Conservation (phyloP, 2,797 vertebrate species). For the Adelosebastes latens region DNA sequence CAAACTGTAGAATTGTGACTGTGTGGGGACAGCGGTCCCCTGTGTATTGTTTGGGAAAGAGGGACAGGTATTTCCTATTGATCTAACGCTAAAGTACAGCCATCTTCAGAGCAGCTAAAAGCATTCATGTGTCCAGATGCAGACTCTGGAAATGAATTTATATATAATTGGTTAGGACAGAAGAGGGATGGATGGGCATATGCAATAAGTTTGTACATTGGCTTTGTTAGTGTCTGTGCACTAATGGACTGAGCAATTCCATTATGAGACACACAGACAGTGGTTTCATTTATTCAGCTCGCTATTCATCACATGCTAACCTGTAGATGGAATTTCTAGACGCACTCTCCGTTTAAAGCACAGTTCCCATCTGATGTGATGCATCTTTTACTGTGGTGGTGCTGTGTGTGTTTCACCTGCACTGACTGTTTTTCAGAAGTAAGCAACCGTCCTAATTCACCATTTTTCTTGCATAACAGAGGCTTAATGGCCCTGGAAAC, state of each 20-base stretch:
- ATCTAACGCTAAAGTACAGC: conserved; percentile 75
- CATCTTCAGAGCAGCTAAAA: conserved; percentile 74
- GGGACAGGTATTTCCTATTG: conserved; percentile 74
- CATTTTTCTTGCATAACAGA: neutral
- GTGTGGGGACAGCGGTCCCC: conserved; percentile 7
- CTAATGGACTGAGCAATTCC: conserved; percentile 62
- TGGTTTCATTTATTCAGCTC: conserved; percentile 35
- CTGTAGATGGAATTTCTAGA: neutral
- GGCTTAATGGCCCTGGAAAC: neutral
- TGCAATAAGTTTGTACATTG: conserved; percentile 55
- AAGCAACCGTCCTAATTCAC: neutral
- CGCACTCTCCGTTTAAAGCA: neutral
- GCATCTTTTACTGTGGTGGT: neutral
- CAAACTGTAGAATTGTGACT: conserved; percentile 20
- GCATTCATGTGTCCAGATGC: conserved; percentile 72
- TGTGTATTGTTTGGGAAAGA: conserved; percentile 59
- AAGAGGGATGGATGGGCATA: conserved; percentile 69
- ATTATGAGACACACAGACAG: conserved; percentile 46
- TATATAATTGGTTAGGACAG: conserved; percentile 77
- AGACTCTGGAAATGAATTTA: conserved; percentile 62
- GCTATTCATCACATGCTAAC: conserved; percentile 12
- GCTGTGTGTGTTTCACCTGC: neutral
- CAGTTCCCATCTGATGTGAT: neutral
- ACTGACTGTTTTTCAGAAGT: neutral
- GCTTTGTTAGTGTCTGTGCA: conserved; percentile 33